Evolutionary conservation across 2,888 invertebrate species (phyloP), one percentile per base, ranked within the genome.

Genomic region (Lasioglossum oenotherae): DNA sequence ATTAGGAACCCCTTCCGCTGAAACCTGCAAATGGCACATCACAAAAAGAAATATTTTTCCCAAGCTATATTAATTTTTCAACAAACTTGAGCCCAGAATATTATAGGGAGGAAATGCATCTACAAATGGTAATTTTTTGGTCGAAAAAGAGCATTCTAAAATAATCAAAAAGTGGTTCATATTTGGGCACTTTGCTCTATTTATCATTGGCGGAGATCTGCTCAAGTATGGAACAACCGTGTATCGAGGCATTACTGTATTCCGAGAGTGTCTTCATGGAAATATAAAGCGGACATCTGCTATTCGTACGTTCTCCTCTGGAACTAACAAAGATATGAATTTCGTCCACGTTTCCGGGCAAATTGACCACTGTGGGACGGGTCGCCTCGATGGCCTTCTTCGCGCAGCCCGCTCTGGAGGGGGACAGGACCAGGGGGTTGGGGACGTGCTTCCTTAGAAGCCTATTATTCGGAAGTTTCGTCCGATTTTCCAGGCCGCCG

Each of bases 381-480:
- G 57, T 57, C n/a, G 10, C n/a, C 12, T n/a, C 57, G 57, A 57
- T 57, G 57, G n/a, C 57, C n/a, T 57, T 12, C n/a, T 57, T 57
- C n/a, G 10, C n/a, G 57, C n/a, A n/a, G 4, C 3, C 12, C 12
- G 57, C 57, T n/a, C 4, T 4, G 8, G 4, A 12, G 12, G 44
- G 71, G 38, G 2, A 23, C 3, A 0, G 6, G 27, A 35, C 6
- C 0, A 4, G 12, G 53, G 6, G 49, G 23, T 5, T 46, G 46
- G 53, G 6, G 19, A 44, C 38, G 64, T 60, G 46, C 64, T 75
- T 82, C 82, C 85, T 85, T 78, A 75, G 75, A n/a, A 64, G 64
- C 86, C 80, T 87, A 87, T 87, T 87, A 87, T 87, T 82, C 82
- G 82, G 72, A 81, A 89, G 87, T 89, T 89, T 89, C 87, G 88